These are phyloP conservation scores for Sitta carolinensis DNA, from an alignment of 2,797 vertebrate genomes.

Conservation along the genomic window DNA sequence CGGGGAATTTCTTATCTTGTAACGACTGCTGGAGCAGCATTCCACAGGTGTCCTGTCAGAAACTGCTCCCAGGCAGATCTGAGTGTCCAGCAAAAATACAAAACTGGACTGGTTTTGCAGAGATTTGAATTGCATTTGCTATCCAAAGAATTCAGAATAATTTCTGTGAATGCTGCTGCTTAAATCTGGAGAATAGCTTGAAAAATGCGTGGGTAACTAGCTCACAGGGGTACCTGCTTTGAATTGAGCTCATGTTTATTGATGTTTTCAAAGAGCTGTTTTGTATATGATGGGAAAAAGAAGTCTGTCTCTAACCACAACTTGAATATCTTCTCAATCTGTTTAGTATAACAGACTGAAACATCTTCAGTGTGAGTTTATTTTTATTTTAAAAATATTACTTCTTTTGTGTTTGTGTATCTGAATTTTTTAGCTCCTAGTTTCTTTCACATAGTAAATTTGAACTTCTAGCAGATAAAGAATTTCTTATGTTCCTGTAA, in stretches of 20 bases:
- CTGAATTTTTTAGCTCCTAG: background rate
- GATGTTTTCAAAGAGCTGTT: background rate
- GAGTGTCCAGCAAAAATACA: rapidly evolving
- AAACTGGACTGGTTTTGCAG: background rate
- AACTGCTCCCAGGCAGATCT: background rate
- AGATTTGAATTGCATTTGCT: background rate
- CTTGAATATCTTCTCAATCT: background rate
- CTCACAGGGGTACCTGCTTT: background rate
- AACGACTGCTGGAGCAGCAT: background rate
- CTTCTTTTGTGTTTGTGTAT: background rate
- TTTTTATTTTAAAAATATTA: background rate
- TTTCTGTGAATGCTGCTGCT: background rate
- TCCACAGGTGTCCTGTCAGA: constrained; percentile 45
- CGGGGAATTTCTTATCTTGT: constrained; percentile 2
- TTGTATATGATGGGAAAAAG: background rate
- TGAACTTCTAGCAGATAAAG: background rate
- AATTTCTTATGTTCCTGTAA: background rate
- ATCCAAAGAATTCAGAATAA: background rate
- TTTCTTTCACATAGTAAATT: background rate
- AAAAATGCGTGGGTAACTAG: background rate
- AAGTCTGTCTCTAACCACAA: background rate
- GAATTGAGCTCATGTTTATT: background rate
- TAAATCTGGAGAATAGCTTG: background rate
- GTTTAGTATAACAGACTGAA: background rate
- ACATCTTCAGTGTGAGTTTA: background rate